These are phyloP conservation scores for Lasioglossum lativentre DNA, from an alignment of 2,888 invertebrate genomes.

Conservation along the genomic window DNA sequence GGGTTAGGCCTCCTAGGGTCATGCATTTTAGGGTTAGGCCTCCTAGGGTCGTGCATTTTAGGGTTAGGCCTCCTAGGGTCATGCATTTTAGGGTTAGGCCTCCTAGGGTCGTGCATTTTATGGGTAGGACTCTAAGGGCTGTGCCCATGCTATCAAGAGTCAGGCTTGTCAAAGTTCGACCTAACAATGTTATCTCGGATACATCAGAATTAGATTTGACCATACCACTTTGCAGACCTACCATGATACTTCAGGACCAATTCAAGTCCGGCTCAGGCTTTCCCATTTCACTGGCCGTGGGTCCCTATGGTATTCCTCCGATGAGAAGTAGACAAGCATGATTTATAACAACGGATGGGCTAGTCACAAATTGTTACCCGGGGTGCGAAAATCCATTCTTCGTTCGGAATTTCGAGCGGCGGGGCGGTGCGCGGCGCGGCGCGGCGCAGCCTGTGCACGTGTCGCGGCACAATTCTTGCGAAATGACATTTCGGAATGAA, in stretches of 20 bases:
- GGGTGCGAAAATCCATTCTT: slow-evolving; percentile 39
- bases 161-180: too few species aligned
- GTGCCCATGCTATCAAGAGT: too few species aligned
- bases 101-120: too few species aligned
- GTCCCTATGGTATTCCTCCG: not conserved
- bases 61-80: too few species aligned
- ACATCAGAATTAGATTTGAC: not conserved
- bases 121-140: too few species aligned
- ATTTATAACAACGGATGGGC: not conserved
- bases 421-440: too few species aligned
- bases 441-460: not conserved
- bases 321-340: not conserved
- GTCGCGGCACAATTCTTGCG: slow-evolving; percentile 49
- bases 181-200: too few species aligned
- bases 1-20: too few species aligned
- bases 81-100: too few species aligned
- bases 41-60: too few species aligned
- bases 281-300: not conserved
- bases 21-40: too few species aligned
- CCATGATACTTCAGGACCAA: not conserved
- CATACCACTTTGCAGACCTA: not conserved
- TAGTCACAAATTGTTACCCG: slow-evolving; percentile 28
- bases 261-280: not conserved
- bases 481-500: slow-evolving; percentile 55
- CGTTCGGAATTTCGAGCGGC: slow-evolving; percentile 32